These are phyloP conservation scores for Ptychobarbus kaznakovi DNA, from an alignment of 2,797 vertebrate genomes.

Conservation along the genomic window DNA sequence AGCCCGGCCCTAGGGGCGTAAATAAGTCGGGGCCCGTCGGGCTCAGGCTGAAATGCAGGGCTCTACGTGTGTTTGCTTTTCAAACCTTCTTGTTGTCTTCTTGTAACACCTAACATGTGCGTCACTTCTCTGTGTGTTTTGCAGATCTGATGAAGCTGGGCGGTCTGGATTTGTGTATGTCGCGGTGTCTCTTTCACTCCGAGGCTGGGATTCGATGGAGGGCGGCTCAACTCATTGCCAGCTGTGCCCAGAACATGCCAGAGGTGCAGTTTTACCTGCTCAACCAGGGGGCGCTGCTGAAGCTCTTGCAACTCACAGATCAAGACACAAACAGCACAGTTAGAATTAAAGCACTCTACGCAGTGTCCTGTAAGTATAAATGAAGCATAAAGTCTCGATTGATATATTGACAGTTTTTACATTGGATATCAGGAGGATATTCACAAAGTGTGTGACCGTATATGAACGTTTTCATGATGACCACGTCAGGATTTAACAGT, in stretches of 20 bases:
- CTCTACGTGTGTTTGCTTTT: background rate
- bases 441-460: background rate
- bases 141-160: slow-evolving; percentile 89
- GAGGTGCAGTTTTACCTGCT: slow-evolving; percentile 86
- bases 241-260: slow-evolving; percentile 89
- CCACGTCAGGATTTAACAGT: background rate
- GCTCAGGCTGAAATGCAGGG: too few species aligned
- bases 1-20: too few species aligned
- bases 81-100: background rate
- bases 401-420: background rate
- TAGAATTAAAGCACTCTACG: slow-evolving; percentile 88
- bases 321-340: slow-evolving; percentile 80
- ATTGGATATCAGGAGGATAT: background rate
- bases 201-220: slow-evolving; percentile 85
- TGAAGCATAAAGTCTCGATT: background rate
- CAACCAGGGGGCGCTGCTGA: slow-evolving; percentile 78
- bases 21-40: too few species aligned
- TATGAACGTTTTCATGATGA: background rate
- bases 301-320: slow-evolving; percentile 84
- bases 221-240: slow-evolving; percentile 85
- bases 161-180: slow-evolving; percentile 85
- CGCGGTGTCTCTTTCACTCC: slow-evolving; percentile 78
- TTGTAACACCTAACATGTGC: background rate
- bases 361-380: slow-evolving; percentile 86
- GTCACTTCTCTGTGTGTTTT: slow-evolving; percentile 50